A percentile compares a stretch with the other conserved stretches of the same genome.
Evolutionary conservation across 2,888 invertebrate species (phyloP).

Genomic region (Chorisops tibialis): DNA sequence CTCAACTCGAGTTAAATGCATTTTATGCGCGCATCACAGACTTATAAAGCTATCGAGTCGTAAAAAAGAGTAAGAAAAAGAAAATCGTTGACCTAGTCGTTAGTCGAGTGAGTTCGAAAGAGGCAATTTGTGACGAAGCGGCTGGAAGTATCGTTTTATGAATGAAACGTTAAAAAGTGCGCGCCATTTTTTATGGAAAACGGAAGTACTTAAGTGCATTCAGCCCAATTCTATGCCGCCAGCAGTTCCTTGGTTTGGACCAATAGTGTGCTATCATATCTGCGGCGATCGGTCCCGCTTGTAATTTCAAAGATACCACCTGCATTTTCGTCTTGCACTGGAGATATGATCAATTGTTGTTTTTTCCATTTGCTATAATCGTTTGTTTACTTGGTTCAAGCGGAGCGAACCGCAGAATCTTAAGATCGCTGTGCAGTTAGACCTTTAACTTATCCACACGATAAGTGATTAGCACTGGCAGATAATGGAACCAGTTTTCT

Average conservation of each 20-base stretch:
- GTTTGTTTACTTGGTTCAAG: not conserved
- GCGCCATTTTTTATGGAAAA: constrained; percentile 17
- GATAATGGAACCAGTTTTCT: constrained; percentile 14
- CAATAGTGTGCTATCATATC: too few species aligned
- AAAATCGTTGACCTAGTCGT: constrained; percentile 23
- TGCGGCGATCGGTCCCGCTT: too few species aligned
- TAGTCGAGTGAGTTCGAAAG: constrained; percentile 12
- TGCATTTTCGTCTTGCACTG: too few species aligned
- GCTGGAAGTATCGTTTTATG: constrained; percentile 3
- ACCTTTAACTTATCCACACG: constrained; percentile 9
- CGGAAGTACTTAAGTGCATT: constrained; percentile 20
- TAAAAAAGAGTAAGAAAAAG: constrained; percentile 20
- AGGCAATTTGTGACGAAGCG: not conserved
- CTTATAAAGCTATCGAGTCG: not conserved
- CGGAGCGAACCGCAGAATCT: not conserved
- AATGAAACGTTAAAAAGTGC: constrained; percentile 11
- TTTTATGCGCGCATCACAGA: not conserved
- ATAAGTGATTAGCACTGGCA: constrained; percentile 15
- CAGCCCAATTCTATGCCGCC: too few species aligned
- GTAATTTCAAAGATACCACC: too few species aligned
- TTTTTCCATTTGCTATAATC: not conserved
- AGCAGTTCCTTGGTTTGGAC: too few species aligned
- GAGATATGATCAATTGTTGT: not conserved
- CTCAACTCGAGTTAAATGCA: not conserved
- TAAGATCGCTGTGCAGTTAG: not conserved